Percentiles rank a stretch among this genome's conserved stretches.
These are phyloP conservation scores for Heptranchias perlo DNA, from an alignment of 2,113 vertebrate species.

Conservation along the genomic window DNA sequence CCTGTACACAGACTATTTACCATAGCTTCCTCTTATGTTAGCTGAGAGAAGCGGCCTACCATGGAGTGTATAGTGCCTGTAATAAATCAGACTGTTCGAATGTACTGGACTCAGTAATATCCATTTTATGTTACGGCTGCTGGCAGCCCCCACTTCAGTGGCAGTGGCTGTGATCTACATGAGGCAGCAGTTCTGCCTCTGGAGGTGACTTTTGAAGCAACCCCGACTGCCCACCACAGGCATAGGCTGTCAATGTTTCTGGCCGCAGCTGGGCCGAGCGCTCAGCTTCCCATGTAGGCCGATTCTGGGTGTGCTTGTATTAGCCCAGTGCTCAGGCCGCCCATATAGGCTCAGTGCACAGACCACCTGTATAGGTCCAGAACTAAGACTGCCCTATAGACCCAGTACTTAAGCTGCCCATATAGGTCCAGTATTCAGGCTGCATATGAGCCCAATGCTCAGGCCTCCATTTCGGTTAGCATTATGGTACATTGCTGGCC, in stretches of 20 bases:
- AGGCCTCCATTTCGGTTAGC: too few relatives aligned
- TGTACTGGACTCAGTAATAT: background rate
- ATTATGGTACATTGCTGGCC: too few relatives aligned
- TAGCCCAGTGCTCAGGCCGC: too few relatives aligned
- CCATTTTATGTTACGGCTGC: background rate
- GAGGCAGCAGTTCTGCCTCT: background rate
- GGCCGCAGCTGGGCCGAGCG: background rate
- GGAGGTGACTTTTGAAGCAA: background rate
- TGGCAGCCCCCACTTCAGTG: background rate
- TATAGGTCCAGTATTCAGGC: background rate
- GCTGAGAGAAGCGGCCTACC: background rate
- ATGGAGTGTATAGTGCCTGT: background rate
- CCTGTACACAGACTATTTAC: background rate
- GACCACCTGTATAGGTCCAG: too few relatives aligned
- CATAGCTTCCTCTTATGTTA: background rate
- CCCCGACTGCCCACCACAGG: background rate
- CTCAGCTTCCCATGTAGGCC: background rate
- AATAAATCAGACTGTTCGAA: background rate
- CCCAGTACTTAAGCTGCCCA: background rate
- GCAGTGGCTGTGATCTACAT: background rate
- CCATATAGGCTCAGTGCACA: too few relatives aligned
- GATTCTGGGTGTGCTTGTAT: too few relatives aligned
- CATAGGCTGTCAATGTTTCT: too few relatives aligned
- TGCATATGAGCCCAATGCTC: too few relatives aligned
- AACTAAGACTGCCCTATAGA: too few relatives aligned